Percentiles rank a stretch among this genome's conserved stretches.
phyloP scores from a whole-genome alignment of 2,888 invertebrate genomes.

The Phortica okadai region DNA sequence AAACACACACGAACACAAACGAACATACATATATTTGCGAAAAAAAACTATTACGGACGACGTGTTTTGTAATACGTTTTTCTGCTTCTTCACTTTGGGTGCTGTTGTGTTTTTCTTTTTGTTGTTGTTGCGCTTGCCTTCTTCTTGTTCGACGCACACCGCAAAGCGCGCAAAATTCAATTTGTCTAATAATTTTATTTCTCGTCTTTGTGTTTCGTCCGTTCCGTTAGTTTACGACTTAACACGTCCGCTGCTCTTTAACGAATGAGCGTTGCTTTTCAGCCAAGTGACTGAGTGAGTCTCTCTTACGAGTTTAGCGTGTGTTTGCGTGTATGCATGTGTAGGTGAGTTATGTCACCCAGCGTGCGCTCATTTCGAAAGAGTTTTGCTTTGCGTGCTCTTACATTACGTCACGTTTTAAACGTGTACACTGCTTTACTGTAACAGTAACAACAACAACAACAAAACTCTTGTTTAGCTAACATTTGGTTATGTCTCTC shows the following conservation, averaged over 20 bases:
- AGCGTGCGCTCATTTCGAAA: background rate
- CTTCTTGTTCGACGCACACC: conserved; percentile 11
- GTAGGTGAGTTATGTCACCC: background rate
- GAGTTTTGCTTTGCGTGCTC: background rate
- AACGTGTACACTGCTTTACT: background rate
- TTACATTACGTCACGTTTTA: conserved; percentile 35
- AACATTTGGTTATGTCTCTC: background rate
- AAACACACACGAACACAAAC: background rate
- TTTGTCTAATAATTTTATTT: background rate
- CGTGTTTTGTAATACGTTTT: conserved; percentile 28
- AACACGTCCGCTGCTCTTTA: conserved; percentile 4
- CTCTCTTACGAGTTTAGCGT: background rate
- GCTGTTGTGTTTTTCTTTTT: conserved; percentile 3
- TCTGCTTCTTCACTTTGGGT: conserved; percentile 6
- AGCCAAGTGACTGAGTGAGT: background rate
- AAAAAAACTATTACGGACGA: conserved; percentile 16
- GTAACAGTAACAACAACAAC: background rate
- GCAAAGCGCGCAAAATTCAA: conserved; percentile 5
- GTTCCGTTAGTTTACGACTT: background rate
- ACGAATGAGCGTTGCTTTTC: background rate
- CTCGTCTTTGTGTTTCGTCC: background rate
- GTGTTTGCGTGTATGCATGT: background rate
- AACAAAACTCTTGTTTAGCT: background rate
- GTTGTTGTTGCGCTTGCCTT: background rate
- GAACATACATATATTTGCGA: background rate